Conservation (phyloP, 2,113 vertebrate genomes). For the Engraulis encrasicolus region DNA sequence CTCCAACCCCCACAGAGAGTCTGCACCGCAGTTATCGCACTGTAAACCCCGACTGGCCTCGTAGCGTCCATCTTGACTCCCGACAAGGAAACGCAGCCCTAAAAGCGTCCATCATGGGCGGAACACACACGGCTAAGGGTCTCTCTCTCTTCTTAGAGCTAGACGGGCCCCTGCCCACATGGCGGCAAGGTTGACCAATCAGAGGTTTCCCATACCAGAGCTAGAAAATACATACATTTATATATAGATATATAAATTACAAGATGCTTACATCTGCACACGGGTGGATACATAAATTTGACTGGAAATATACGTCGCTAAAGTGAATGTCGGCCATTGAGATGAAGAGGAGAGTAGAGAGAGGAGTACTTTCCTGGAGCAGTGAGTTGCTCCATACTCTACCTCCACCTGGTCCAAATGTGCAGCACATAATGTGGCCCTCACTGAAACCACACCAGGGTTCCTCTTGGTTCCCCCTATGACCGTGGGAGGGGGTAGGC, state of each 20-base stretch:
- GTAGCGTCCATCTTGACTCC: too few species aligned
- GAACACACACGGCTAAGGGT: background rate
- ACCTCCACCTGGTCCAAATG: background rate
- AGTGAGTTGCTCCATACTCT: constrained; percentile 5
- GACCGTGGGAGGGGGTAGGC: background rate
- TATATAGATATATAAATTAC: constrained; percentile 69
- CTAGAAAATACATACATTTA: background rate
- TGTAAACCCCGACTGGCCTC: too few species aligned
- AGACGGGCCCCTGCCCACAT: background rate
- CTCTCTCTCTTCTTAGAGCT: background rate
- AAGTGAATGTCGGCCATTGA: constrained; percentile 22
- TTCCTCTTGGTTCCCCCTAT: too few species aligned
- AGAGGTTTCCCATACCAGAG: background rate
- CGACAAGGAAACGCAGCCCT: too few species aligned
- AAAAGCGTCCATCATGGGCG: background rate
- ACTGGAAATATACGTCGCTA: constrained; percentile 6
- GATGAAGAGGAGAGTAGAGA: background rate
- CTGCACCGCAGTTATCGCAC: background rate
- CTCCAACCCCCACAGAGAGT: background rate
- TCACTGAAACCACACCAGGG: background rate
- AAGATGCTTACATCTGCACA: constrained; percentile 61
- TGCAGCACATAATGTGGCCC: background rate
- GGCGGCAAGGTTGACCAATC: background rate
- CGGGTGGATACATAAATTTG: constrained; percentile 5
- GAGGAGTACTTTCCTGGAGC: constrained; percentile 15